Evolutionary conservation across 2,113 vertebrate species (phyloP).

Genomic region (Paralichthys olivaceus): DNA sequence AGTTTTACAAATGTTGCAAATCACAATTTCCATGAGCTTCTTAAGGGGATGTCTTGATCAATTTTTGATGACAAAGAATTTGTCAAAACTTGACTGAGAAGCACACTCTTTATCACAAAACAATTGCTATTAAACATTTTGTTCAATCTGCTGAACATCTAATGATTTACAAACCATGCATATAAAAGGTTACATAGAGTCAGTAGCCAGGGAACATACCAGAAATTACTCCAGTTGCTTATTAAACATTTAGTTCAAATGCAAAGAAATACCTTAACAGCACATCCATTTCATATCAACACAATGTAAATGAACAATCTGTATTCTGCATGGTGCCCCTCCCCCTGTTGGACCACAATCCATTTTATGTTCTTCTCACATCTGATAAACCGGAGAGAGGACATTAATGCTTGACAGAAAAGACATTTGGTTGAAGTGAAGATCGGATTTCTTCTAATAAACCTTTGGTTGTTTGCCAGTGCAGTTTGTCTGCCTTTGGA

Average conservation of each 20-base stretch:
- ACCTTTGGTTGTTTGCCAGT: not conserved
- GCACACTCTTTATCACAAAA: too few relatives aligned
- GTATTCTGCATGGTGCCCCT: not conserved
- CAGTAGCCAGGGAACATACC: not conserved
- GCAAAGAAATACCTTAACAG: not conserved
- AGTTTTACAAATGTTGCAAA: too few relatives aligned
- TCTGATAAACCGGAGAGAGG: slow-evolving; percentile 4
- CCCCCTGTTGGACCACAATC: not conserved
- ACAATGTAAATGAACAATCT: not conserved
- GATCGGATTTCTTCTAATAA: slow-evolving; percentile 28
- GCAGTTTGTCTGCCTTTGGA: not conserved
- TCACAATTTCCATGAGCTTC: too few relatives aligned
- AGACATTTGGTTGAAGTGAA: not conserved
- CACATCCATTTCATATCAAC: not conserved
- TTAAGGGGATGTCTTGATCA: too few relatives aligned
- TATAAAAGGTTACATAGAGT: not conserved
- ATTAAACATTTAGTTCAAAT: not conserved
- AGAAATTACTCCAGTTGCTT: not conserved
- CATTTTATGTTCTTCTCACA: too few relatives aligned
- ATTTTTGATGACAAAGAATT: too few relatives aligned
- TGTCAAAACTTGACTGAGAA: too few relatives aligned
- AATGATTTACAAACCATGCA: not conserved
- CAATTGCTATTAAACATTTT: too few relatives aligned
- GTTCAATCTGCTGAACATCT: not conserved
- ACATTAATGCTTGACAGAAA: slow-evolving; percentile 7